Evolutionary conservation across 92 coral and sea anemone genomes (phyloP).

Genomic region (Porites evermanni): DNA sequence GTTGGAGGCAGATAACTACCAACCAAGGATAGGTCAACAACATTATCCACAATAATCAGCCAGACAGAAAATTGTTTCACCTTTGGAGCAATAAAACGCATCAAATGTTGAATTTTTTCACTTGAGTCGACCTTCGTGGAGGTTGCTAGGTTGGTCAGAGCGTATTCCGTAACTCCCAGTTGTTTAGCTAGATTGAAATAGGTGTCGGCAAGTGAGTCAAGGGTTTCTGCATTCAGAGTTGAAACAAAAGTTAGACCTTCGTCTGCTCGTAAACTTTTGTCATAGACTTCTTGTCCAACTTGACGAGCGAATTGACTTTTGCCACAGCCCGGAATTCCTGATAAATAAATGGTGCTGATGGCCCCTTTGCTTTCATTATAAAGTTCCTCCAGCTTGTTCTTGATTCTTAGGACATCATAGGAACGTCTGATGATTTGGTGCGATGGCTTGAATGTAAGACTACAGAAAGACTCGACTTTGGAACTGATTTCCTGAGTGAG

Average conservation of each 20-base stretch:
- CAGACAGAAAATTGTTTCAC: background rate
- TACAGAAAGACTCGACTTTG: no score
- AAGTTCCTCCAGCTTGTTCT: background rate
- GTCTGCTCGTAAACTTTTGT: background rate
- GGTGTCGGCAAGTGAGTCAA: background rate
- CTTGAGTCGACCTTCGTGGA: background rate
- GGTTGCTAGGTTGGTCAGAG: background rate
- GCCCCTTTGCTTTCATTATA: background rate
- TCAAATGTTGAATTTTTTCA: background rate
- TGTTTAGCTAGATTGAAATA: background rate
- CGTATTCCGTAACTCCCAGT: background rate
- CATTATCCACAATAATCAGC: background rate
- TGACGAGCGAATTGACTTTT: background rate
- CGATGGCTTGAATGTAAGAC: background rate
- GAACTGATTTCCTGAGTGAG: background rate
- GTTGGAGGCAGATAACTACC: background rate
- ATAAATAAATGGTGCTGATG: background rate
- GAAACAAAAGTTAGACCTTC: background rate
- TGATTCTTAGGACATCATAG: background rate
- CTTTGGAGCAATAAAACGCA: background rate
- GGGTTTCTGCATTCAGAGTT: background rate
- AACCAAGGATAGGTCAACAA: background rate
- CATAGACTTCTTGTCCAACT: background rate
- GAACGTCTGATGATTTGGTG: background rate
- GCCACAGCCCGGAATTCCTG: background rate